Evolutionary conservation across 2,113 vertebrate species (phyloP).

Genomic region (Arvicanthis niloticus): DNA sequence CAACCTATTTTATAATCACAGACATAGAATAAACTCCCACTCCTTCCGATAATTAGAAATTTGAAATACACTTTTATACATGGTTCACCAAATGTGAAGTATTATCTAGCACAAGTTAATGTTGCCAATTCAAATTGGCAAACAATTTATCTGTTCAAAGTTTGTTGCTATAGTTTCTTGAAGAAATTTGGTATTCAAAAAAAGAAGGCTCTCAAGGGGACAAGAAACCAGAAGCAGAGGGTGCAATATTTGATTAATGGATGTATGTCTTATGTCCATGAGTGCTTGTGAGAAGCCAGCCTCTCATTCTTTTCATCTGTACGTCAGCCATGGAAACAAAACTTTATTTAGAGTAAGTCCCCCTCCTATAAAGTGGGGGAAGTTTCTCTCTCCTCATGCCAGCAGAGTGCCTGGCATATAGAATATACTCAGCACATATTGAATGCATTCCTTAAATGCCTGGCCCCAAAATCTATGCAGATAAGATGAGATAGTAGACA

Average conservation of each 20-base stretch:
- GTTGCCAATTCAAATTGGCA: background rate
- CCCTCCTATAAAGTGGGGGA: background rate
- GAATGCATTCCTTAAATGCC: constrained; percentile 22
- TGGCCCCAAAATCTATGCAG: constrained; percentile 9
- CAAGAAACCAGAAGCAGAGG: background rate
- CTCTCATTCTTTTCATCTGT: constrained; percentile 14
- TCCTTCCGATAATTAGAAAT: background rate
- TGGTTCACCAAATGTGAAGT: background rate
- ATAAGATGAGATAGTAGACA: constrained; percentile 37
- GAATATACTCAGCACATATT: constrained; percentile 24
- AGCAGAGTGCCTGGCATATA: background rate
- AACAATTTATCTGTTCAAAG: background rate
- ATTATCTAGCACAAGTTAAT: background rate
- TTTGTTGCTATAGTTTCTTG: background rate
- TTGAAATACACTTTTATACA: background rate
- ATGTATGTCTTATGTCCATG: background rate
- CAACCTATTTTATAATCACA: background rate
- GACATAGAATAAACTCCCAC: background rate
- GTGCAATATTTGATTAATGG: background rate
- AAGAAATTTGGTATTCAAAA: background rate
- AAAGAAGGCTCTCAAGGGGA: background rate
- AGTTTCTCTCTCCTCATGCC: background rate
- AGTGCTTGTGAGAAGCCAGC: background rate
- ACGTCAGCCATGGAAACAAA: background rate
- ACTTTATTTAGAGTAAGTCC: background rate